Evolutionary conservation across 1,140 invertebrate genomes (phyloP).

Genomic region (Acromyrmex heyeri): DNA sequence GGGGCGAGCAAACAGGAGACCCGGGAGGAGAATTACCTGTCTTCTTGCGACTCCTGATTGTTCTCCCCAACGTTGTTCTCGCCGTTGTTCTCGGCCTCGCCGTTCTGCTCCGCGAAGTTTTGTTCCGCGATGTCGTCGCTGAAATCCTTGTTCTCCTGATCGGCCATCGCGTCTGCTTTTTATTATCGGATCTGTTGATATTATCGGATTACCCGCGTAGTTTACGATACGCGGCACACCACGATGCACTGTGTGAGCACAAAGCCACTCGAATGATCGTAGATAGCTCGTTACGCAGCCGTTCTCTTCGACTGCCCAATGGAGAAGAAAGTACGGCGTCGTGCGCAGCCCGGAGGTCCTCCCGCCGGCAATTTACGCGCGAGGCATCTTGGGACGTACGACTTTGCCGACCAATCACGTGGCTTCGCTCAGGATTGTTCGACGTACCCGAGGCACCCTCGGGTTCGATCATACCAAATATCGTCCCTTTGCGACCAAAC

Average conservation of each 20-base stretch:
- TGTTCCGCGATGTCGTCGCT: slow-evolving; percentile 85
- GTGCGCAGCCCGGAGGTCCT: slow-evolving; percentile 32
- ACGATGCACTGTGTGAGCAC: slow-evolving; percentile 6
- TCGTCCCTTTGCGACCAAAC: too few species aligned
- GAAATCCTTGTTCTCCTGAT: slow-evolving; percentile 86
- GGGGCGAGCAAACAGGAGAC: not conserved
- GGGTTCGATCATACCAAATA: not conserved
- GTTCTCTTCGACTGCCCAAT: slow-evolving; percentile 78
- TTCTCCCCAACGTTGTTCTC: slow-evolving; percentile 83
- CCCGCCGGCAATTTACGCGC: slow-evolving; percentile 67
- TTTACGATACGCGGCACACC: not conserved
- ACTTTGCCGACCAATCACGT: slow-evolving; percentile 63
- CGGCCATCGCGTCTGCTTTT: slow-evolving; percentile 77
- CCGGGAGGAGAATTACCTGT: slow-evolving; percentile 81
- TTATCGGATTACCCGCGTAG: not conserved
- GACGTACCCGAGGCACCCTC: not conserved
- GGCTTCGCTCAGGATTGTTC: slow-evolving; percentile 34
- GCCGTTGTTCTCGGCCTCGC: slow-evolving; percentile 82
- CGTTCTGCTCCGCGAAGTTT: slow-evolving; percentile 84
- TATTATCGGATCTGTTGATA: not conserved
- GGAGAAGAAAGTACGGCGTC: slow-evolving; percentile 75
- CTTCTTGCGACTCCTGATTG: slow-evolving; percentile 84
- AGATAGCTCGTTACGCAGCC: slow-evolving; percentile 70
- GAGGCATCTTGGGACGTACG: slow-evolving; percentile 74
- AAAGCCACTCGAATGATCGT: not conserved